These are phyloP conservation scores for Prunella strophiata DNA, from an alignment of 2,797 vertebrate species.

Conservation along the genomic window DNA sequence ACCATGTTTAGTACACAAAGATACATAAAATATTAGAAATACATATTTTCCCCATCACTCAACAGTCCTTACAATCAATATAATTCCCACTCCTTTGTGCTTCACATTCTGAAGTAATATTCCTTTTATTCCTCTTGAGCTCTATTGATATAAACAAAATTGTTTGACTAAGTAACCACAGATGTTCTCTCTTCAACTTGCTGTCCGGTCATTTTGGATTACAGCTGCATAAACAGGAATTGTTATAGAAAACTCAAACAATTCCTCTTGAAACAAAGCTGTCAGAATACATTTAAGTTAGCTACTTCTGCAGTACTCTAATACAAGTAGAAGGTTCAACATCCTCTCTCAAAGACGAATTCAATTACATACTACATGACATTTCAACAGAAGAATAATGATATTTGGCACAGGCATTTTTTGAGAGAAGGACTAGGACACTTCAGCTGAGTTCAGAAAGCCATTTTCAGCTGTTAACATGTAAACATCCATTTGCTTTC, in stretches of 20 bases:
- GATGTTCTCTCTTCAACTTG: neutral
- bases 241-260: neutral
- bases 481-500: neutral
- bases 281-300: neutral
- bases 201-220: neutral
- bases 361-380: neutral
- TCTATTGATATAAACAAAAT: neutral
- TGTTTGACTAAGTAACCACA: neutral
- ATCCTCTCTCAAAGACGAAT: neutral
- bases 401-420: neutral
- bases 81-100: neutral
- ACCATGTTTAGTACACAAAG: neutral
- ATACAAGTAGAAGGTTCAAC: neutral
- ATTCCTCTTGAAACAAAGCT: slow-evolving; percentile 1
- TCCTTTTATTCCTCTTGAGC: neutral
- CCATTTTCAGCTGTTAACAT: neutral
- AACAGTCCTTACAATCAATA: neutral
- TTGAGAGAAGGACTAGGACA: neutral
- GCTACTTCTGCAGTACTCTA: neutral
- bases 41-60: neutral
- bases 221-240: neutral
- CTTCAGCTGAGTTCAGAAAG: neutral
- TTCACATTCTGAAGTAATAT: neutral
- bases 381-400: neutral
- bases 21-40: neutral